Conservation (phyloP, 2,113 vertebrate genomes). For the Miniopterus natalensis region DNA sequence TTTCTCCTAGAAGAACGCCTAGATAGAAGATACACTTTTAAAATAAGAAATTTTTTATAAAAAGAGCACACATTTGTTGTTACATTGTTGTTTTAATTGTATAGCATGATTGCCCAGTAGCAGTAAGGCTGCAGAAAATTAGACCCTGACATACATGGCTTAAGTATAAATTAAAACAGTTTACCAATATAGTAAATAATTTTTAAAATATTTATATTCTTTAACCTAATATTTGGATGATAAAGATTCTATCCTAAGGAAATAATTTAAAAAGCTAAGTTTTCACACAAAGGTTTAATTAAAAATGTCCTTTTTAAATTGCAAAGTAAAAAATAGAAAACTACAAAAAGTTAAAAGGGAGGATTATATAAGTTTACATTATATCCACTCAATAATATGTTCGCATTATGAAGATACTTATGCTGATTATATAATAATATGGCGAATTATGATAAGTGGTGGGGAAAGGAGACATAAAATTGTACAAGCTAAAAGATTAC, state of each 20-base stretch:
- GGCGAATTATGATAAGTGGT: conserved; percentile 20
- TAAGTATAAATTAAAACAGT: background rate
- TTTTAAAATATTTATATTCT: conserved; percentile 15
- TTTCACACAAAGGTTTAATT: conserved; percentile 40
- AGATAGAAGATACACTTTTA: background rate
- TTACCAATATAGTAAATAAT: conserved; percentile 20
- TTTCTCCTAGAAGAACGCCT: background rate
- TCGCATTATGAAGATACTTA: conserved; percentile 39
- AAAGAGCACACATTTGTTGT: background rate
- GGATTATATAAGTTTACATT: conserved; percentile 28
- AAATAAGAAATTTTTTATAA: conserved; percentile 32
- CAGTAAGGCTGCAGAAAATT: background rate
- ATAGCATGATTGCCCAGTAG: background rate
- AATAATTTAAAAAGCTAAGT: conserved; percentile 26
- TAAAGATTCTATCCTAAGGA: background rate
- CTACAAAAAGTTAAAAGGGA: background rate
- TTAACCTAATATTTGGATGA: conserved; percentile 31
- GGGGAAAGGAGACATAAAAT: background rate
- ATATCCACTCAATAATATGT: background rate
- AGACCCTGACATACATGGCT: background rate
- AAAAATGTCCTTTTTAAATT: background rate
- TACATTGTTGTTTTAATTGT: background rate
- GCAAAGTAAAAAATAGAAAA: conserved; percentile 19
- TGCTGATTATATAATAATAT: conserved; percentile 20
- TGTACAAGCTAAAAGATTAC: conserved; percentile 6